Evolutionary conservation across 2,797 vertebrate species (phyloP).

Genomic region (Petrocephalus sullivani): DNA sequence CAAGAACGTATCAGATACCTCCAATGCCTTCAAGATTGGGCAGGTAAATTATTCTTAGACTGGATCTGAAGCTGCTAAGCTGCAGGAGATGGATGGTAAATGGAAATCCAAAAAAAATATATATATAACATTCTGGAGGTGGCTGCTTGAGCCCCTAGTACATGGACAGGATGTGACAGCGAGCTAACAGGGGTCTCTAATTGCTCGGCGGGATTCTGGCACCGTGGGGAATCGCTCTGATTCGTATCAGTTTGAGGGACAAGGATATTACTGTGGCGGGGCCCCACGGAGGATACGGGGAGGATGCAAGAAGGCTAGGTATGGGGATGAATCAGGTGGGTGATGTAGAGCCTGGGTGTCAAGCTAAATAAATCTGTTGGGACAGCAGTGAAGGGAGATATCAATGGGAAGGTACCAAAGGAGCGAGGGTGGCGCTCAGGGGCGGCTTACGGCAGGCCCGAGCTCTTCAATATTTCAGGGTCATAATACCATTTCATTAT

Average conservation of each 20-base stretch:
- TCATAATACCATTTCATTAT: background rate
- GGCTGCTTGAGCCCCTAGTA: background rate
- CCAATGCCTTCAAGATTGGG: background rate
- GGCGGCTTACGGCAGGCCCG: background rate
- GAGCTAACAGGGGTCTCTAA: background rate
- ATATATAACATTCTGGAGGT: background rate
- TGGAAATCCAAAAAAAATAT: background rate
- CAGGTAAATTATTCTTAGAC: background rate
- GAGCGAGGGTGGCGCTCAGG: background rate
- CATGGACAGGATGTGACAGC: background rate
- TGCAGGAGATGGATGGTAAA: background rate
- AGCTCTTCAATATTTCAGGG: background rate
- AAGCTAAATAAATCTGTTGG: background rate
- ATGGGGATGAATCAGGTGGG: background rate
- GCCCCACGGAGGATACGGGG: background rate
- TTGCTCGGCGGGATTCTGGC: background rate
- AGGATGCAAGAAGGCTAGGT: background rate
- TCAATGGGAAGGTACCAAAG: background rate
- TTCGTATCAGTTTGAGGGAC: background rate
- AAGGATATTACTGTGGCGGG: background rate
- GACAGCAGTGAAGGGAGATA: background rate
- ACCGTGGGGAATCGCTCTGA: background rate
- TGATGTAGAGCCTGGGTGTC: background rate
- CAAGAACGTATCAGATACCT: background rate
- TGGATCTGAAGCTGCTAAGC: background rate